Evolutionary conservation across 2,888 invertebrate genomes (phyloP), one percentile per base, ranked within the genome.

Genomic region (Dascillus cervinus): DNA sequence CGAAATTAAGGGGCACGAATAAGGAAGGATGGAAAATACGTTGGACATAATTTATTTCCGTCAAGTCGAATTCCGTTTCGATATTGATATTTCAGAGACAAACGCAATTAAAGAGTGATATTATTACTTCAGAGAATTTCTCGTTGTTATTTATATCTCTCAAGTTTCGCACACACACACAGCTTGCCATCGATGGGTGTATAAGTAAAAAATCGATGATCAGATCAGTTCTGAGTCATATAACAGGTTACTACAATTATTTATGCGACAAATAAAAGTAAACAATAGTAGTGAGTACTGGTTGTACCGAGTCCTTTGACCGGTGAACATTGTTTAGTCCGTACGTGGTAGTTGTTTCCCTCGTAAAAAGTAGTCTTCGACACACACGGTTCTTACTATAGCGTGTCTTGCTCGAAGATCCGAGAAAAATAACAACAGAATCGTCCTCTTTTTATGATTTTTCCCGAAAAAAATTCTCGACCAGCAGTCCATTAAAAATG

Each of bases 201-300:
- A n/a, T n/a, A n/a, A n/a, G n/a, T 25, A 53, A 53, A 53, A 57
- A 58, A 58, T 59, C 54, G 58, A n/a, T n/a, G n/a, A 55, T 55
- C 57, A 50, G 58, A 46, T 46, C 41, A 29, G 53, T 44, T 56
- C 57, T 61, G 61, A 61, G 53, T 60, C 60, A 60, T 59, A 60
- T 60, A 60, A 60, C 62, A 60, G 62, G 60, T 60, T 59, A n/a
- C n/a, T n/a, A 52, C 56, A 59, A 57, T 61, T 60, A 60, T 61
- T 62, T 61, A 62, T 62, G 56, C 59, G 56, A 55, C 59, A 61
- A 62, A 62, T 60, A 61, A 62, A 62, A 61, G 60, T 58, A 60
- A 60, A 62, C 60, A 62, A 61, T 60, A 56, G 59, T 52, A 54
- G 56, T 58, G 57, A 54, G 58, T 58, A 59, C 55, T 55, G 58